Conservation (phyloP, 2,113 vertebrate species). For the Rafetus swinhoei region DNA sequence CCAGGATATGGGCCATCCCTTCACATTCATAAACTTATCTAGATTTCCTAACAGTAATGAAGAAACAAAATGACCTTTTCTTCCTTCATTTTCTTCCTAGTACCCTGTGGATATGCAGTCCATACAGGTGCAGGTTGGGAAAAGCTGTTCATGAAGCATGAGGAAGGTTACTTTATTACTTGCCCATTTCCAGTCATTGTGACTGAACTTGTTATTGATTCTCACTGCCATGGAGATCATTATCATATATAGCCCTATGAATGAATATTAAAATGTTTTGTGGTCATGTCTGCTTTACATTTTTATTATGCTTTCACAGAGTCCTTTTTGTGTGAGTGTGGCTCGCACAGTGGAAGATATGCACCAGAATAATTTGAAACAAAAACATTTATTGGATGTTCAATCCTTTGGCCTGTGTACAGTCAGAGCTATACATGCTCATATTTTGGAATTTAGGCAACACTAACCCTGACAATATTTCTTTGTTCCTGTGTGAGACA, state of each 20-base stretch:
- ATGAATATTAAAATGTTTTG: constrained; percentile 1
- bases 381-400: not conserved
- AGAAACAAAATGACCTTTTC: not conserved
- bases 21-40: not conserved
- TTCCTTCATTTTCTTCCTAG: not conserved
- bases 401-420: not conserved
- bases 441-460: not conserved
- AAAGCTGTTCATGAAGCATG: not conserved
- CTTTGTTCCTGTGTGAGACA: not conserved
- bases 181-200: not conserved
- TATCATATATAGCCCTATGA: not conserved
- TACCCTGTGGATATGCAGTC: not conserved
- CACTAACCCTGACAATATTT: fast-evolving
- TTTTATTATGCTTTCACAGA: not conserved
- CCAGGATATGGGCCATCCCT: not conserved
- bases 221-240: not conserved
- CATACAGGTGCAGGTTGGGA: not conserved
- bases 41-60: not conserved
- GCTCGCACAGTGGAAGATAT: not conserved
- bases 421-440: not conserved
- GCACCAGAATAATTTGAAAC: not conserved
- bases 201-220: not conserved
- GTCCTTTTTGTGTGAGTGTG: not conserved
- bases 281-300: not conserved
- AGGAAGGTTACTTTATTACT: not conserved